These are phyloP conservation scores for Chrysopilus asiliformis DNA, from an alignment of 2,888 invertebrate genomes.

Conservation along the genomic window DNA sequence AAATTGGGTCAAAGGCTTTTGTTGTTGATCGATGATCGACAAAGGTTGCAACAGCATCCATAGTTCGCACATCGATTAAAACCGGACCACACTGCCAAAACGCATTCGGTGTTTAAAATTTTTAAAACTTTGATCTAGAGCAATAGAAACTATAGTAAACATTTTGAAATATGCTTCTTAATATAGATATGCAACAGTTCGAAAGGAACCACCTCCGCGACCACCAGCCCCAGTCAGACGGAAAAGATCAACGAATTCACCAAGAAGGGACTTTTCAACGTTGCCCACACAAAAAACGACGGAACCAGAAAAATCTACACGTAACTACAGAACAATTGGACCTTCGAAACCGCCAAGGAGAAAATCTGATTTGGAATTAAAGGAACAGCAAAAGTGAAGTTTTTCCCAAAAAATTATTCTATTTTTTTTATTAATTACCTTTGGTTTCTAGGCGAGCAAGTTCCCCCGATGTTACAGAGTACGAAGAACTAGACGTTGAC, in stretches of 20 bases:
- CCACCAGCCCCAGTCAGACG: conserved; percentile 48
- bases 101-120: too few relatives aligned
- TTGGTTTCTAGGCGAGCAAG: conserved; percentile 9
- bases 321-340: conserved; percentile 48
- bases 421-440: background rate
- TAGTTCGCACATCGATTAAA: too few relatives aligned
- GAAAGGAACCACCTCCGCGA: conserved; percentile 51
- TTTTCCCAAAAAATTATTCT: too few relatives aligned
- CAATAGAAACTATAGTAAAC: too few relatives aligned
- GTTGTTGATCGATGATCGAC: too few relatives aligned
- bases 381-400: too few relatives aligned
- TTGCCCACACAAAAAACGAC: conserved; percentile 40
- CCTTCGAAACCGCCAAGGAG: conserved; percentile 47
- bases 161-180: too few relatives aligned
- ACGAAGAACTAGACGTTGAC: conserved; percentile 38
- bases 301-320: conserved; percentile 43
- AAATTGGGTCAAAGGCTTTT: too few relatives aligned
- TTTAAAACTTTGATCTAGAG: too few relatives aligned
- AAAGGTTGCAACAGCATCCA: too few relatives aligned
- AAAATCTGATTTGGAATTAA: too few relatives aligned
- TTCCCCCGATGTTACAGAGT: conserved; percentile 29
- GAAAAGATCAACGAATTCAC: conserved; percentile 41
- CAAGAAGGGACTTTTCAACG: conserved; percentile 55
- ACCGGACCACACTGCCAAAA: too few relatives aligned
- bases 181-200: conserved; percentile 64